Evolutionary conservation across 2,888 invertebrate genomes (phyloP), one percentile per base, ranked within the genome.

Genomic region (Melinaea menophilus): DNA sequence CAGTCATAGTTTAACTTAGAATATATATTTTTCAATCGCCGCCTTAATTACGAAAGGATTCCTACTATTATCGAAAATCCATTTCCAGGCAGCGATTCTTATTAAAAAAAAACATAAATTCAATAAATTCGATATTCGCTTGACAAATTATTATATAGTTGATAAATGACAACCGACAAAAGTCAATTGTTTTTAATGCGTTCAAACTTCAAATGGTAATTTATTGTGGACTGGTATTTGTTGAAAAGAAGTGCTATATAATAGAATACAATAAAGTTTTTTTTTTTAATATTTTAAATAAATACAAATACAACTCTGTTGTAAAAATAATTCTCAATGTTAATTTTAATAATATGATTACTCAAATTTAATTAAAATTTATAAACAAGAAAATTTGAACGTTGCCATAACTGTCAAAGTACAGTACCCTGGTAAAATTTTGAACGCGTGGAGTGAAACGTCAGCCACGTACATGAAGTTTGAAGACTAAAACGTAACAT

Each of bases 401-500:
- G 68, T 58, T 54, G 9, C 41, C 7, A 5, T 64, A 66, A 62
- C 37, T 31, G 57, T 59, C 51, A 55, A 48, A n/a, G 12, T 58
- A 63, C 51, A 31, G 5, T 51, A 51, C 51, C 31, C 58, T 70
- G 71, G 72, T 73, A 69, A 67, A 66, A 74, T 79, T 77, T 75
- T 81, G 84, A 79, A 83, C 86, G 90, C 91, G 90, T 90, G 90
- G 89, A 89, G 82, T 86, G 87, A 88, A 88, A 89, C 83, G 90
- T 91, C 90, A 90, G 90, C 91, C 90, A 90, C 90, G 90, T 90
- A 81, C 79, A 58, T 51, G 61, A 62, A 69, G 77, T 66, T 70
- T 75, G 62, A 64, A 61, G 37, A 69, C 55, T 69, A 68, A 67
- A 64, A 63, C 71, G 69, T 71, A 75, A 73, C 72, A 72, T 77